Base-by-base conservation (phyloP, 2,113 vertebrate species). In the Dipodomys merriami region DNA sequence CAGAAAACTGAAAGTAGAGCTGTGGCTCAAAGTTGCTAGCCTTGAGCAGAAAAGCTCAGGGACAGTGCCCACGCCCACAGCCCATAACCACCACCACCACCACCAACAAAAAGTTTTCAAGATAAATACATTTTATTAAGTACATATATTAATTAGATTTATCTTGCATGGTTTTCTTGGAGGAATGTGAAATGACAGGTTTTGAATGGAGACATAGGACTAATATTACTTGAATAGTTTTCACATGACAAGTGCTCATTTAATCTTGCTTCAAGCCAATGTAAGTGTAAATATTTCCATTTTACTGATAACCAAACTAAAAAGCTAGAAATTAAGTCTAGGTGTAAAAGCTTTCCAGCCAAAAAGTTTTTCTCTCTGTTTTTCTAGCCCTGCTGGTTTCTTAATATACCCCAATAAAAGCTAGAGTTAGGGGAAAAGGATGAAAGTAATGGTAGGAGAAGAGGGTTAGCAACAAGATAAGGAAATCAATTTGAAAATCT, bases 171-270 rank as follows among this genome's bases (percentile, higher is more conserved):
- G 12, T 57, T 16, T 57, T 57, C 49, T 53, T 53, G 49, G 49
- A 11, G 49, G 16, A 57, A 57, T 16, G 53, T 57, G 13, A 60
- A 67, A 85, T 60, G 30, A 65, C 4, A 62, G 30, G 33, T 67
- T 85, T 77, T 93, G n/a, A 91, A 72, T 33, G 44, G 15, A 88
- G 5, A 29, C 18, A 84, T 1, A 84, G 29, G 22, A 35, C 15
- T 30, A 27, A 65, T 20, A 92, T 84, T 91, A 84, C n/a, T 83
- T 84, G n/a, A 92, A 83, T 1, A 39, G 7, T 74, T 83, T 68
- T 79, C 67, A 57, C 10, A 81, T 16, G 11, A 65, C 10, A 74
- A 46, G 2, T 30, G 29, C 25, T 72, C 22, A 68, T 77, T 87
- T 77, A 81, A 95, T 69, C 19, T 13, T 83, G 6, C 11, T 64